These are phyloP conservation scores for Eleutherodactylus coqui DNA, from an alignment of 2,797 vertebrate genomes.

Conservation along the genomic window DNA sequence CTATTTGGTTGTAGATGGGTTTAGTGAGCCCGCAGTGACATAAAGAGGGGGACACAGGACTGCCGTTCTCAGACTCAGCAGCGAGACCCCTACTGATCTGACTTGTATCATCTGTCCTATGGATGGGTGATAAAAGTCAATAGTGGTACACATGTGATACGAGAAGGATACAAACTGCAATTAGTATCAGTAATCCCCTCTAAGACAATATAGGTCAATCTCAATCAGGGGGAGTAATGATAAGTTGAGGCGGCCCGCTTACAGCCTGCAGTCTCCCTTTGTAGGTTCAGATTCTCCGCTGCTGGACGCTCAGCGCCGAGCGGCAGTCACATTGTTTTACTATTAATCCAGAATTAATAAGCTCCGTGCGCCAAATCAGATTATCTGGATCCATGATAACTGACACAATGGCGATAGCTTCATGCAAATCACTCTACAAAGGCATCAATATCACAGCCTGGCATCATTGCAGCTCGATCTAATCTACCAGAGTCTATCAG, in stretches of 20 bases:
- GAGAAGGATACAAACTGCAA: neutral
- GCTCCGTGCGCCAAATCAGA: constrained; percentile 49
- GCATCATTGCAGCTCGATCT: constrained; percentile 45
- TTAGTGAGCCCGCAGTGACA: no score
- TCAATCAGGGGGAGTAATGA: neutral
- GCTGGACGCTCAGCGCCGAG: constrained; percentile 18
- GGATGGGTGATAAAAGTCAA: no score
- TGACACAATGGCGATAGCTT: constrained; percentile 64
- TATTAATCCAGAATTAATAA: constrained; percentile 60
- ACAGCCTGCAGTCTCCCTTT: constrained; percentile 10
- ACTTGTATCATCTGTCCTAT: no score
- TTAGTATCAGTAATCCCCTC: neutral
- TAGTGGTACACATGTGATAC: no score
- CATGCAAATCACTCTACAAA: constrained; percentile 63
- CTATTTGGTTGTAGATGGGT: no score
- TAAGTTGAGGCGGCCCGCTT: neutral
- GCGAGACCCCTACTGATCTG: no score
- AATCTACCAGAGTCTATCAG: constrained; percentile 50
- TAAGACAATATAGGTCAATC: constrained; percentile 19
- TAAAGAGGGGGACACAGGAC: no score
- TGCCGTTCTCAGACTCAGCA: no score
- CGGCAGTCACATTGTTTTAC: constrained; percentile 39
- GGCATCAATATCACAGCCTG: constrained; percentile 61
- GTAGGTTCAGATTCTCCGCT: constrained; percentile 22
- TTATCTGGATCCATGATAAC: constrained; percentile 60